A percentile compares a stretch with the other conserved stretches of the same genome.
phyloP scores from a whole-genome alignment of 1,140 invertebrate genomes.

The Apocrypta bakeri region DNA sequence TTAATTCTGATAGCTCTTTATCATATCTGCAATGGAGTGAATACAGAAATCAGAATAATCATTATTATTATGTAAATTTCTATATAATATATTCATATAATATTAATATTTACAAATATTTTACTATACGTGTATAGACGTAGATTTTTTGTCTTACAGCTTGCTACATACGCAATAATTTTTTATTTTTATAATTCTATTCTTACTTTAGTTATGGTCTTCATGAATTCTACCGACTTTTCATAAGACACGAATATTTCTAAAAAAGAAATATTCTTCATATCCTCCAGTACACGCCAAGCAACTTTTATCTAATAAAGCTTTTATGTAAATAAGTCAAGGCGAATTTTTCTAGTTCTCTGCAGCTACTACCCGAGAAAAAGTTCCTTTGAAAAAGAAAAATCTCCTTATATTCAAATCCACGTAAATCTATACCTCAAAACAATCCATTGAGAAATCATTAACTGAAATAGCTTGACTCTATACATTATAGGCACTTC shows the following conservation, averaged over 20 bases:
- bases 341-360: not conserved
- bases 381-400: not conserved
- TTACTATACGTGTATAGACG: not conserved
- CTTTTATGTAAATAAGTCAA: conserved; percentile 16
- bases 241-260: not conserved
- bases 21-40: too few species aligned
- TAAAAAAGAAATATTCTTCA: not conserved
- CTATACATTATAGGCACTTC: not conserved
- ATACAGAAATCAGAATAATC: too few species aligned
- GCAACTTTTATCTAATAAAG: conserved; percentile 24
- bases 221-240: not conserved
- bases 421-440: not conserved
- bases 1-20: not conserved
- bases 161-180: not conserved
- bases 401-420: not conserved
- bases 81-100: not conserved
- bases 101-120: not conserved
- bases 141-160: not conserved
- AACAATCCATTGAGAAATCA: not conserved
- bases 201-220: not conserved
- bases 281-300: not conserved
- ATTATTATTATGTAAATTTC: too few species aligned
- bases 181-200: not conserved
- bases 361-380: not conserved
- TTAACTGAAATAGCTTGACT: not conserved